Base-by-base conservation (phyloP, 35 echinoderm and acorn worm species). In the Lytechinus pictus region DNA sequence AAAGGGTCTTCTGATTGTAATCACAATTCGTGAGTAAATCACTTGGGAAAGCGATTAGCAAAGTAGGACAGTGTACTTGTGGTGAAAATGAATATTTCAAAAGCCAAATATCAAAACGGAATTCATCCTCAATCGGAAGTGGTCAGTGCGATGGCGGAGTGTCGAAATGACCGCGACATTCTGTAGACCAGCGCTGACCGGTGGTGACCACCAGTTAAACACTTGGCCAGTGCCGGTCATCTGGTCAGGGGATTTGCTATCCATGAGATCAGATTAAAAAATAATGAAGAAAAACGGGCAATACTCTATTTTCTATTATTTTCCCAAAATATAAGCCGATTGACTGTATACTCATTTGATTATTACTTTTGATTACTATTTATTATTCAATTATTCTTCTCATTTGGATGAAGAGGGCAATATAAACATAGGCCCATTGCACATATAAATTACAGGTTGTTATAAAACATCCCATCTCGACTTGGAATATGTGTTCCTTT, bases 31-130 rank as follows among this genome's bases (percentile, higher is more conserved):
- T 79, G 66, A 24, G 66, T 14, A 79, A 79, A 79, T 79, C 66
- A 79, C 66, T 16, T 0, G 16, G 2, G 21, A 16, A 19, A 79
- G 19, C n/a, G 16, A n/a, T 79, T 79, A 79, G 66, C 19, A 79
- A 79, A 79, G 66, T 79, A 79, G 66, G 66, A 14, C 66, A 16
- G 66, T 79, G 66, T 79, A 24, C 16, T 79, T 79, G 66, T 24
- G 66, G 66, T 79, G 66, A 79, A 58, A 79, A 79, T 79, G 66
- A 79, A 79, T 79, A 79, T 79, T 79, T 79, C 66, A 79, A 79
- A 79, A 79, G 66, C 66, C 66, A 79, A 24, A 79, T 79, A 24
- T 79, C 14, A 13, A 79, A 79, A 24, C 19, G 66, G n/a, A 79
- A 79, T 79, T 79, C 3, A 79, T 79, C 19, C 14, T 0, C 16